Evolutionary conservation across 2,888 invertebrate genomes (phyloP), one percentile per base, ranked within the genome.

Genomic region (Agonopterix subpropinquella): DNA sequence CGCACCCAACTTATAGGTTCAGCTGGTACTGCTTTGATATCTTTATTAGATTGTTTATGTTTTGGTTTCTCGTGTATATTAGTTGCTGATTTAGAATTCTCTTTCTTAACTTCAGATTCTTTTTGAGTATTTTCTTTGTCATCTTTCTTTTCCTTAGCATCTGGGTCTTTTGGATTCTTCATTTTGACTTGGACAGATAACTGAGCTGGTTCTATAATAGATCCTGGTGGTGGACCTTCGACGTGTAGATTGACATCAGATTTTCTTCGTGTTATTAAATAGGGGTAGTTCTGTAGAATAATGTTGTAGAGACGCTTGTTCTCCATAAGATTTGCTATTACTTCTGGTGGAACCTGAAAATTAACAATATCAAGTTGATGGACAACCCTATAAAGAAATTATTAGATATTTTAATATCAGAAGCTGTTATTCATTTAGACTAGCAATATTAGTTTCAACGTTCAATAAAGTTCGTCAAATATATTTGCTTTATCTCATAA

Each of bases 241-340:
- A 73, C 59, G 35, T 81, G 71, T 1, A 92, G 56, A 53, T 90
- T 89, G 18, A 89, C 84, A 57, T 92, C 92, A 10, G 92, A 92
- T 44, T 84, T 82, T 59, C 92, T 90, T 55, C 92, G 78, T 43
- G 87, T 76, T 45, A 94, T 65, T 36, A 93, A 67, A 59, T 92
- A 90, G 0, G 94, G 94, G 66, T 94, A 94, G 61, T 93, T 93
- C 67, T 92, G 91, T 53, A 93, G 65, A 57, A 94, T 91, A 8
- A 93, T 90, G 53, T 92, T 92, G 72, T 92, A 93, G 0, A 93
- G 71, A 10, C 89, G 88, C 56, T 91, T 92, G 61, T 93, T 93
- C 47, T 87, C 74, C 70, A 84, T 80, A 37, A 94, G 72, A 50
- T 92, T 91, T 67, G 93, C 92, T 48, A 94, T 80, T 0, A 94